Conservation (phyloP, 1,140 invertebrate genomes). For the Lordiphosa stackelbergi region DNA sequence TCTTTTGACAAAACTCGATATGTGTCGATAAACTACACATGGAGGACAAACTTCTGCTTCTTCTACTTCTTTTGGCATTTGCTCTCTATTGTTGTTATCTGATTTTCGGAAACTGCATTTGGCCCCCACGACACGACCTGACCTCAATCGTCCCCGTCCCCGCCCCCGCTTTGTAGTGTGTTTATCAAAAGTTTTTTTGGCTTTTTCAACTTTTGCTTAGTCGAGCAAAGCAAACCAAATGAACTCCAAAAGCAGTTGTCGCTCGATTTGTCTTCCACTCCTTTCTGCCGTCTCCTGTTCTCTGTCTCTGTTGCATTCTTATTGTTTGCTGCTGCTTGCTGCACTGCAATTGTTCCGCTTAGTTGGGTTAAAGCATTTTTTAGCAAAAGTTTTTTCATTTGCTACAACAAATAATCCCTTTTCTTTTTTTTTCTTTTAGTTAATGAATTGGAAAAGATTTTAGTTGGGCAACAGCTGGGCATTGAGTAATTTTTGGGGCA, state of each 20-base stretch:
- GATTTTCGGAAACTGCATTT: conserved; percentile 57
- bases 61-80: conserved; percentile 25
- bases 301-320: conserved; percentile 32
- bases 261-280: conserved; percentile 56
- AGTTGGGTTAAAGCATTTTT: conserved; percentile 43
- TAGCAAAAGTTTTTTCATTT: conserved; percentile 59
- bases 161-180: conserved; percentile 20
- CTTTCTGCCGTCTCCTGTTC: conserved; percentile 14
- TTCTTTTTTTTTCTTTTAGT: conserved; percentile 24
- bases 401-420: conserved; percentile 11
- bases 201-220: conserved; percentile 48
- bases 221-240: conserved; percentile 49
- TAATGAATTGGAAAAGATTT: conserved; percentile 58
- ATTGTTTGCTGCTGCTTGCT: conserved; percentile 56
- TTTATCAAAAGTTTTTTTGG: conserved; percentile 57
- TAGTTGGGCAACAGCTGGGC: conserved; percentile 29
- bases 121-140: conserved; percentile 46
- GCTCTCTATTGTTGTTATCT: conserved; percentile 42
- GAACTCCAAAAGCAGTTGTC: conserved; percentile 54
- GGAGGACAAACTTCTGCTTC: conserved; percentile 5
- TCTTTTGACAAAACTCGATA: conserved; percentile 45
- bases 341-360: conserved; percentile 69
- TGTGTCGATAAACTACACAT: conserved; percentile 47
- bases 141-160: conserved; percentile 14
- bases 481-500: conserved; percentile 22